Evolutionary conservation across 2,113 vertebrate species (phyloP), one percentile per base, ranked within the genome.

Genomic region (Mixornis gularis): DNA sequence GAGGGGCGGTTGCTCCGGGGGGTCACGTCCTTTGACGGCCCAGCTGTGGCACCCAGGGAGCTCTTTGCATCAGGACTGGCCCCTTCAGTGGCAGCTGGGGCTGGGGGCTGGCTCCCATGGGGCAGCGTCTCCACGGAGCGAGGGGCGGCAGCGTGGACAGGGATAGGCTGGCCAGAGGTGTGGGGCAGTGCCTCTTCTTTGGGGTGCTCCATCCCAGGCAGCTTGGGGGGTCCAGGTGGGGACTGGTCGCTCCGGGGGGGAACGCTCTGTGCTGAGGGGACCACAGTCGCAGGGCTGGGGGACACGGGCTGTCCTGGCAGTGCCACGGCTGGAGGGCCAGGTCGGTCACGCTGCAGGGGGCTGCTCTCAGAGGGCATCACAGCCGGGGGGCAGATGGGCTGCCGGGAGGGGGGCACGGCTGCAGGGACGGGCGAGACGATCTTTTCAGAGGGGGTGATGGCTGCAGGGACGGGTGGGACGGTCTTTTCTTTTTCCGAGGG

Each of bases 181-280:
- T 51, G 72, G 65, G 93, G 66, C 15, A 38, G 29, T 9, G 69
- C 36, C 82, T 96, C 90, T 96, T 93, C 86, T 93, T 94, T 74
- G 46, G 82, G 34, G 60, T 20, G 40, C 40, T 89, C 95, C 25
- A 3, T 60, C 14, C 13, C 49, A 2, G 46, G 24, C 3, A 36
- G 48, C 29, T 1, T 46, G 10, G 70, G 40, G 22, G 52, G 29
- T 1, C 32, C 36, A 0, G 62, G 12, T 0, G 63, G 29, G 3
- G 51, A 16, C 15, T 0, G 17, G 49, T 91, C 71, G 2, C 79
- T 26, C 53, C 22, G 44, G 0, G 74, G 56, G 3, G 46, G 51
- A 53, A 44, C 51, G 2, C 51, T 84, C 65, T 85, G 77, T 38
- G 68, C 78, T 1, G 82, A 82, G 44, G 89, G 53, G 40, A 66